Percentiles rank a stretch among this genome's conserved stretches.
These are phyloP conservation scores for Pemphigus obesinymphae DNA, from an alignment of 1,140 invertebrate genomes.

Conservation along the genomic window DNA sequence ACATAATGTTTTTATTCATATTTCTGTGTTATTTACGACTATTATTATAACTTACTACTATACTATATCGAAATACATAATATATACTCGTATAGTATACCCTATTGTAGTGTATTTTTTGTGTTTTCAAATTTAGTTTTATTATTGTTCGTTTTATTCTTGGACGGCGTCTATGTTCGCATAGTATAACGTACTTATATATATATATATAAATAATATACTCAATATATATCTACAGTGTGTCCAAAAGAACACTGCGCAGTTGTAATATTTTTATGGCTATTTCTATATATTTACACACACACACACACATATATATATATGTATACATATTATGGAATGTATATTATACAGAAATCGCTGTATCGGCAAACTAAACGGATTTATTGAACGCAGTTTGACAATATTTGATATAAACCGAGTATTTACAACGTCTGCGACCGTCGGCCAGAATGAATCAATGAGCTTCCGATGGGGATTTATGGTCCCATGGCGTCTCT, in stretches of 20 bases:
- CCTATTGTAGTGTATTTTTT: too few species aligned
- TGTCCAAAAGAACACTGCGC: background rate
- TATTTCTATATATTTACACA: background rate
- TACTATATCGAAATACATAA: too few species aligned
- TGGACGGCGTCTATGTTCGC: too few species aligned
- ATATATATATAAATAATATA: too few species aligned
- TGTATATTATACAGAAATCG: background rate
- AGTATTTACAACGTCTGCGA: conserved; percentile 35
- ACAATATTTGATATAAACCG: conserved; percentile 29
- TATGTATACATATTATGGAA: background rate
- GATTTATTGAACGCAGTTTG: conserved; percentile 22
- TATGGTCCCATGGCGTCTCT: conserved; percentile 15
- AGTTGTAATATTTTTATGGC: background rate
- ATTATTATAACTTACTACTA: too few species aligned
- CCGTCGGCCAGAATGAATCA: conserved; percentile 21
- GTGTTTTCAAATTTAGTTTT: too few species aligned
- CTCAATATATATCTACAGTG: background rate
- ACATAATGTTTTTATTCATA: too few species aligned
- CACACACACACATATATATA: background rate
- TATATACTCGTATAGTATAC: too few species aligned
- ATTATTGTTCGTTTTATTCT: too few species aligned
- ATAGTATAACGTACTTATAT: background rate
- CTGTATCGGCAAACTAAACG: background rate
- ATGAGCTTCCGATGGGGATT: conserved; percentile 38
- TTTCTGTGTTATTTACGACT: too few species aligned